Conservation (phyloP, 2,797 vertebrate species). For the Alcedo quadribrachys region DNA sequence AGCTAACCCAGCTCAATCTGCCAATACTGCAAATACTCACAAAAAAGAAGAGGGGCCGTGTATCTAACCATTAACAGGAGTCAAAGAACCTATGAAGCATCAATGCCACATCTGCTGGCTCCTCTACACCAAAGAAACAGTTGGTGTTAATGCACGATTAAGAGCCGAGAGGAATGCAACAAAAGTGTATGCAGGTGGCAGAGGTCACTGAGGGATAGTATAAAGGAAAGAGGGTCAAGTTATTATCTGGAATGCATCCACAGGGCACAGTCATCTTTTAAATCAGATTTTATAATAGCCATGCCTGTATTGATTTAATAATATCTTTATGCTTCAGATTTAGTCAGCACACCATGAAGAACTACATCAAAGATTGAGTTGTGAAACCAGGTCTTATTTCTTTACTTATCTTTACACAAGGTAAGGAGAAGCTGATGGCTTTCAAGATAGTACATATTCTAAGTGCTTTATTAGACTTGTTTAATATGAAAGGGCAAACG, state of each 20-base stretch:
- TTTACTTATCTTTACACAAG: neutral
- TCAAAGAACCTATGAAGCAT: neutral
- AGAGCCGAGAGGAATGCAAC: neutral
- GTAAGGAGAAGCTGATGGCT: neutral
- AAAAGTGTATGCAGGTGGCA: constrained; percentile 34
- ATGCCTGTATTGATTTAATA: constrained; percentile 46
- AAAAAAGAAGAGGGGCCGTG: neutral
- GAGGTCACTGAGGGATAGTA: constrained; percentile 9
- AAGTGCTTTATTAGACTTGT: neutral
- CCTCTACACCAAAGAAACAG: neutral
- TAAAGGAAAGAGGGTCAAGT: constrained; percentile 51
- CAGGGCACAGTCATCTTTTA: constrained; percentile 1
- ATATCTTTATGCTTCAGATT: constrained; percentile 2
- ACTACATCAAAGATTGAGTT: neutral
- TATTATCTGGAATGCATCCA: constrained; percentile 54
- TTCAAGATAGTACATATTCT: neutral
- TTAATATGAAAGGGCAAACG: constrained; percentile 34
- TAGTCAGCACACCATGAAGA: neutral
- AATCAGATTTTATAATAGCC: constrained; percentile 45
- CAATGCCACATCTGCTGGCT: neutral
- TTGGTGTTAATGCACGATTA: neutral
- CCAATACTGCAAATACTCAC: neutral
- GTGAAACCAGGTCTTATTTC: neutral
- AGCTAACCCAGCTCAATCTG: neutral
- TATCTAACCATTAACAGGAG: neutral